Evolutionary conservation across 2,888 invertebrate genomes (phyloP).

Genomic region (Drosophila neonasuta): DNA sequence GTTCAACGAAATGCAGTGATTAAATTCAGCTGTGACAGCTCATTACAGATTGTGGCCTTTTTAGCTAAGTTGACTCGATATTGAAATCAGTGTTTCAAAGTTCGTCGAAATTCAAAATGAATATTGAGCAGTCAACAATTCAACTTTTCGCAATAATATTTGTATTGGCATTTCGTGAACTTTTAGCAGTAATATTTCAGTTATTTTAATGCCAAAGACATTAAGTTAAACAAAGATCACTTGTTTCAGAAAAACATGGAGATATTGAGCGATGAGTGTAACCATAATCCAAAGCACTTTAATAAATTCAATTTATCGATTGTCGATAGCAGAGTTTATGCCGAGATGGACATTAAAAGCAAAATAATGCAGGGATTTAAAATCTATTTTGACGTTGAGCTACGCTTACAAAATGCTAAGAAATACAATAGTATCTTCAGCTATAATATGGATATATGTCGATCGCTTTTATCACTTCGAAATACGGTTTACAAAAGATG

Average conservation of each 20-base stretch:
- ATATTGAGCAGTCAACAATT: not conserved
- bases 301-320: slow-evolving; percentile 19
- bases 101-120: slow-evolving; percentile 1
- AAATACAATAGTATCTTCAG: slow-evolving; percentile 20
- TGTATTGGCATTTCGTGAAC: not conserved
- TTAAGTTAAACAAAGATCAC: not conserved
- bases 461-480: slow-evolving; percentile 11
- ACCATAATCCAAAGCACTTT: slow-evolving; percentile 17
- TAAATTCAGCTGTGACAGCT: not conserved
- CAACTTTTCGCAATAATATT: not conserved
- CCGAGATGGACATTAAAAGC: slow-evolving; percentile 15
- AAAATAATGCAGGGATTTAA: slow-evolving; percentile 15
- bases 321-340: slow-evolving; percentile 9
- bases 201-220: not conserved
- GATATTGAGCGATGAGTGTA: slow-evolving; percentile 5
- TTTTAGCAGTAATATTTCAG: slow-evolving; percentile 4
- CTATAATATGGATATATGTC: slow-evolving; percentile 23
- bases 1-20: slow-evolving; percentile 1
- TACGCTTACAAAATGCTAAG: slow-evolving; percentile 11
- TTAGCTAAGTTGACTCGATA: not conserved
- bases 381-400: slow-evolving; percentile 6
- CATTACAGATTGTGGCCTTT: not conserved
- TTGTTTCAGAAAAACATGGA: slow-evolving; percentile 25
- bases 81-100: not conserved
- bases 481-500: slow-evolving; percentile 19